A percentile compares a stretch with the other conserved stretches of the same genome.
These are phyloP conservation scores for Amphiura filiformis DNA, from an alignment of 35 echinoderm and acorn worm genomes.

Conservation along the genomic window DNA sequence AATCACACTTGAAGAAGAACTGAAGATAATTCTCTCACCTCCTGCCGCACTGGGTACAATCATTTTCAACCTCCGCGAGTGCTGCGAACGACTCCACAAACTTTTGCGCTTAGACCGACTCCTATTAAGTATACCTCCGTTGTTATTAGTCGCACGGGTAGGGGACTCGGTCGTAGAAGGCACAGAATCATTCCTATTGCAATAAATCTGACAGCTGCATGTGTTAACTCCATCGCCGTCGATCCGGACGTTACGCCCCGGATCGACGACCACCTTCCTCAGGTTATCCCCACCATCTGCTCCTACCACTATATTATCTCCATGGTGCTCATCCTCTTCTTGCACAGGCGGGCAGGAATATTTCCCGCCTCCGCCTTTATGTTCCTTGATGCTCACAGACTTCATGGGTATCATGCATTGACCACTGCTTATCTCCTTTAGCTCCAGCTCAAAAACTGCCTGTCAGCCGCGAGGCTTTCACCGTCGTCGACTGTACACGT, in stretches of 20 bases:
- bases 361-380: background rate
- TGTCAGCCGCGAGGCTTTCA: too few species aligned
- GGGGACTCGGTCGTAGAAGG: too few species aligned
- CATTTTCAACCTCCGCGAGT: constrained; percentile 78
- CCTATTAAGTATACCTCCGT: constrained; percentile 30
- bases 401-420: background rate
- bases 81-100: constrained; percentile 84
- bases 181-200: constrained; percentile 49
- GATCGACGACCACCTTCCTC: background rate
- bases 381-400: background rate
- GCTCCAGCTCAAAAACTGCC: background rate
- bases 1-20: too few species aligned
- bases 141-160: constrained; percentile 43
- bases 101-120: constrained; percentile 64
- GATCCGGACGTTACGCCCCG: constrained; percentile 40
- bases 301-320: background rate
- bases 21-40: too few species aligned
- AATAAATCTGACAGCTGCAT: constrained; percentile 82
- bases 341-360: background rate
- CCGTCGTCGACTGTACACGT: background rate
- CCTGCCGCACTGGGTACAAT: constrained; percentile 69
- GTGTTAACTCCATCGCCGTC: constrained; percentile 39
- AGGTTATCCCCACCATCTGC: background rate
- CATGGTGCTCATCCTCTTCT: background rate
- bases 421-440: background rate